These are phyloP conservation scores for Halcyon malimbica DNA, from an alignment of 2,113 vertebrate species.

Conservation along the genomic window DNA sequence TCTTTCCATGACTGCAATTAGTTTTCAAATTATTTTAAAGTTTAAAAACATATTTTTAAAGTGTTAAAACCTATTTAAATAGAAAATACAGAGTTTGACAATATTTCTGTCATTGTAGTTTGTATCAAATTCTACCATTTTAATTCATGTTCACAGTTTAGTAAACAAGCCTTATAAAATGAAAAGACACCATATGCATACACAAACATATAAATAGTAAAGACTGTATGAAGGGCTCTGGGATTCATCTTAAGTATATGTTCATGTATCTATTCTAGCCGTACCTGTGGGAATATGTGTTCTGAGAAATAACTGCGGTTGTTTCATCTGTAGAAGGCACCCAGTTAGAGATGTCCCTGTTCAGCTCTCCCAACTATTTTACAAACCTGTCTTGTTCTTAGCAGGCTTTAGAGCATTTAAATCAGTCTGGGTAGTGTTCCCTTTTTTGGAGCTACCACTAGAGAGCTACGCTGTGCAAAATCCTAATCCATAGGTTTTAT, in stretches of 20 bases:
- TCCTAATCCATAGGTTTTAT: background rate
- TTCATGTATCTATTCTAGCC: background rate
- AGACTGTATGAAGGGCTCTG: background rate
- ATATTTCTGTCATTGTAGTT: background rate
- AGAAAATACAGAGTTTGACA: background rate
- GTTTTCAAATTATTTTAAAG: background rate
- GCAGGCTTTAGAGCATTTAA: background rate
- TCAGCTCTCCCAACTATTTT: background rate
- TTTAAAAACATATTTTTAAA: background rate
- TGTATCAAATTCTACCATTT: background rate
- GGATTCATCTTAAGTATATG: background rate
- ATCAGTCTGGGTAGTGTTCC: background rate
- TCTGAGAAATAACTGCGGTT: background rate
- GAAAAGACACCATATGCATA: background rate
- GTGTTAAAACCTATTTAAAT: background rate
- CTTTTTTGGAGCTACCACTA: background rate
- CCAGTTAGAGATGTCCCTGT: background rate
- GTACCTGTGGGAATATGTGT: background rate
- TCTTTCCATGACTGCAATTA: background rate
- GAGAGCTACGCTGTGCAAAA: background rate
- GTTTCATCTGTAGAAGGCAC: background rate
- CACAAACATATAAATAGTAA: background rate
- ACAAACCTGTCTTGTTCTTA: background rate
- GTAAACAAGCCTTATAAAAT: background rate
- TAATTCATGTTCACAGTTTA: background rate